Percentiles rank a stretch among this genome's conserved stretches.
These are phyloP conservation scores for Brotogeris chrysoptera DNA, from an alignment of 2,797 vertebrate species.

Conservation along the genomic window DNA sequence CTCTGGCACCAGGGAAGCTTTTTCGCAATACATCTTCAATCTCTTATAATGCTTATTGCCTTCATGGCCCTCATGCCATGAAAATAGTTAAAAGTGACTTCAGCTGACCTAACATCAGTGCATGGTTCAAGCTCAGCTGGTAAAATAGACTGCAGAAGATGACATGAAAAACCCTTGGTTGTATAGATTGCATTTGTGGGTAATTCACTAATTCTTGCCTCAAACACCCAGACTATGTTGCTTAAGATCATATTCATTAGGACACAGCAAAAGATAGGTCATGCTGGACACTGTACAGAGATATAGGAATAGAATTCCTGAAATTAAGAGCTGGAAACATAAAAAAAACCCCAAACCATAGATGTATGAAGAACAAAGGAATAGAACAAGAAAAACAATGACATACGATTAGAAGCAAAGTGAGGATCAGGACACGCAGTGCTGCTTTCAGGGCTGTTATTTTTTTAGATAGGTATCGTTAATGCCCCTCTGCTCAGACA, in stretches of 20 bases:
- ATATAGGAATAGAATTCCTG: not conserved
- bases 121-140: not conserved
- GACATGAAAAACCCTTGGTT: not conserved
- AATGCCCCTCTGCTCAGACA: not conserved
- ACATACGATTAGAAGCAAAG: not conserved
- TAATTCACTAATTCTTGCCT: not conserved
- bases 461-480: not conserved
- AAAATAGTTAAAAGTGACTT: not conserved
- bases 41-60: not conserved
- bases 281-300: not conserved
- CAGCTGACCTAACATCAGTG: not conserved
- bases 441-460: not conserved
- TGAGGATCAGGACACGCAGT: not conserved
- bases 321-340: not conserved
- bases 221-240: not conserved
- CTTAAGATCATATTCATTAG: not conserved
- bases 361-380: not conserved
- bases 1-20: not conserved
- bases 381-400: fast-evolving
- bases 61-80: fast-evolving
- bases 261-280: not conserved
- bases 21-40: not conserved
- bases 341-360: not conserved
- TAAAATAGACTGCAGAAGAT: not conserved
- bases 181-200: too few species aligned